Percentiles rank a stretch among this genome's conserved stretches.
phyloP scores from a whole-genome alignment of 2,888 invertebrate genomes.

The Drosophila borborema region DNA sequence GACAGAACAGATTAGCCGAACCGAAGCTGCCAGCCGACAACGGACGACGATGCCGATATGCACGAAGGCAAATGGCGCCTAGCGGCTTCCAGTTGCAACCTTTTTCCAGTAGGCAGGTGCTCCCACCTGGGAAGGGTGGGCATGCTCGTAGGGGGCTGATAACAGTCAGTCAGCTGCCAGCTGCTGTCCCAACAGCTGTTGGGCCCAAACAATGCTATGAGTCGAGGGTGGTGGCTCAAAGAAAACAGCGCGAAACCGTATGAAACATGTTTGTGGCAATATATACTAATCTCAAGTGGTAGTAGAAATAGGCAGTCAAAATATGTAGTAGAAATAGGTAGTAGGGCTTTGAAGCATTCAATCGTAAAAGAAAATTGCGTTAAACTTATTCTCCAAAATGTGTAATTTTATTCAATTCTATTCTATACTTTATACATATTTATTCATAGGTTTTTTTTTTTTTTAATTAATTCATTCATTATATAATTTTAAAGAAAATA shows the following conservation, averaged over 20 bases:
- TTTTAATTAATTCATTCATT: background rate
- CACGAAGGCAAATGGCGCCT: constrained; percentile 18
- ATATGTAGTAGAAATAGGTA: background rate
- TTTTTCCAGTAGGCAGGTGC: constrained; percentile 52
- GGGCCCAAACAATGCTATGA: constrained; percentile 3
- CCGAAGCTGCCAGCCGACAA: constrained; percentile 25
- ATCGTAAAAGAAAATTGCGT: background rate
- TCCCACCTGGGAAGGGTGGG: constrained; percentile 7
- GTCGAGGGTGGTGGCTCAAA: background rate
- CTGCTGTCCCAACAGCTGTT: constrained; percentile 66
- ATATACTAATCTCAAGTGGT: background rate
- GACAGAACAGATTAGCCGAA: constrained; percentile 37
- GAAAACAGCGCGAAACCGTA: background rate
- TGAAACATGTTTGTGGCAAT: background rate
- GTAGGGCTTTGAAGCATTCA: background rate
- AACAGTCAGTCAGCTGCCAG: constrained; percentile 59
- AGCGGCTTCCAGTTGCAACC: constrained; percentile 70
- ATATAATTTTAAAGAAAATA: too few species aligned
- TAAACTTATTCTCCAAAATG: background rate
- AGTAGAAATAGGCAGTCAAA: background rate
- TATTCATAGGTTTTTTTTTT: too few species aligned
- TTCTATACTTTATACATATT: background rate
- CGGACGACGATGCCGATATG: constrained; percentile 3
- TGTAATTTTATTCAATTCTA: background rate
- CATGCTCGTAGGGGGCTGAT: constrained; percentile 28